phyloP scores from a whole-genome alignment of 2,888 invertebrate genomes.

The Branchellion lobata region DNA sequence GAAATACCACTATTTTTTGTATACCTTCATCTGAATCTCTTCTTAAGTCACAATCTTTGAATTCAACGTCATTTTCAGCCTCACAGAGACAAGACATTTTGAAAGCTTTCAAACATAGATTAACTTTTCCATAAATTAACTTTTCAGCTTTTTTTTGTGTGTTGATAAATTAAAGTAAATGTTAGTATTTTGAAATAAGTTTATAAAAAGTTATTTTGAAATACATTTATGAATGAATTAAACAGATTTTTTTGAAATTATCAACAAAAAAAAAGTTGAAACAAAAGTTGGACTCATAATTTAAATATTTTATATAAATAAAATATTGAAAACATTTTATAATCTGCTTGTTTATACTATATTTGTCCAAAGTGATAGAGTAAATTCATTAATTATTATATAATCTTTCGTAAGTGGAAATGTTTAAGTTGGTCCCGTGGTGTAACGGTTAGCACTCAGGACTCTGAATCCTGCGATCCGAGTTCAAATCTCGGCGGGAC shows the following conservation, averaged over 20 bases:
- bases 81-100: slow-evolving; percentile 8
- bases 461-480: slow-evolving; percentile 44
- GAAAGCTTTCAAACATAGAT: background rate
- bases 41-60: slow-evolving; percentile 27
- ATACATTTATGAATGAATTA: too few species aligned
- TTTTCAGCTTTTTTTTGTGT: background rate
- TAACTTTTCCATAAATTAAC: background rate
- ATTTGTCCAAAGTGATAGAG: too few species aligned
- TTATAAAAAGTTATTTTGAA: too few species aligned
- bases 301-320: too few species aligned
- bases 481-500: slow-evolving; percentile 44
- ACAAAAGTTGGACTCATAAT: too few species aligned
- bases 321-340: too few species aligned
- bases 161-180: too few species aligned
- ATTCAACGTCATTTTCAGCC: slow-evolving; percentile 15
- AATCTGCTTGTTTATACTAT: too few species aligned
- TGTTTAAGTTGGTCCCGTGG: slow-evolving; percentile 25
- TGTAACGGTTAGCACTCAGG: slow-evolving; percentile 43
- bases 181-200: too few species aligned
- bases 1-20: too few species aligned
- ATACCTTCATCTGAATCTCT: slow-evolving; percentile 41
- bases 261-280: background rate
- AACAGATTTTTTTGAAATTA: background rate
- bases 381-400: too few species aligned
- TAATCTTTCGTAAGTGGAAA: background rate